These are phyloP conservation scores for Agraylea sexmaculata DNA, from an alignment of 1,140 invertebrate species.

Conservation along the genomic window DNA sequence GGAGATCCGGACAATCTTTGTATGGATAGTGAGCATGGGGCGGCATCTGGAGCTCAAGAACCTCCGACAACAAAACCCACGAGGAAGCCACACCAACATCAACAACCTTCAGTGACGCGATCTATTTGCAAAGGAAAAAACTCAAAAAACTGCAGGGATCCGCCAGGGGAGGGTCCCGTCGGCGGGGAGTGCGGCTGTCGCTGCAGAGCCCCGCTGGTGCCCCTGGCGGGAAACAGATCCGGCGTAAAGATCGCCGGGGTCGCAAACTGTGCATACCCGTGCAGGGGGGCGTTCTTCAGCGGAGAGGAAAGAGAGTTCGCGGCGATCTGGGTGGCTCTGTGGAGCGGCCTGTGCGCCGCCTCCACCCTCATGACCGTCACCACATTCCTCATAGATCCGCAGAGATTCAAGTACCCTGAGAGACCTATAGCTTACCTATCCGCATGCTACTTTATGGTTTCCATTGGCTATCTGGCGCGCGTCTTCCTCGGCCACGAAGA, in stretches of 20 bases:
- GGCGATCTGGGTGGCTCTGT: constrained; percentile 86
- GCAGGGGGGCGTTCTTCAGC: constrained; percentile 78
- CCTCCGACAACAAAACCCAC: constrained; percentile 26
- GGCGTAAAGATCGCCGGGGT: constrained; percentile 54
- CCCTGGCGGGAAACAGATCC: constrained; percentile 58
- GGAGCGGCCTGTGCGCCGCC: constrained; percentile 87
- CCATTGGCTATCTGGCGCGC: constrained; percentile 81
- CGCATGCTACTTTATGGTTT: constrained; percentile 90
- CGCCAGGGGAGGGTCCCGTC: constrained; percentile 46
- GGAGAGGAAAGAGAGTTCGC: constrained; percentile 82
- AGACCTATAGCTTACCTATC: constrained; percentile 90
- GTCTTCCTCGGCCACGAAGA: constrained; percentile 75
- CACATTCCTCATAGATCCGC: constrained; percentile 85
- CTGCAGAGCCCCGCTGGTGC: constrained; percentile 63
- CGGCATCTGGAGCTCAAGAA: constrained; percentile 27
- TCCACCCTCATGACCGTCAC: constrained; percentile 86
- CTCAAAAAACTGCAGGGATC: constrained; percentile 67
- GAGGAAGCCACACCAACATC: constrained; percentile 31
- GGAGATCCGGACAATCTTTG: constrained; percentile 77
- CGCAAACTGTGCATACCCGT: constrained; percentile 82
- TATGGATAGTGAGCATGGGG: constrained; percentile 64
- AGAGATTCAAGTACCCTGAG: constrained; percentile 89
- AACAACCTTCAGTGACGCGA: constrained; percentile 28
- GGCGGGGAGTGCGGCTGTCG: constrained; percentile 61
- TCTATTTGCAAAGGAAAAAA: constrained; percentile 49